Evolutionary conservation across 1,140 invertebrate genomes (phyloP).

Genomic region (Trichonephila clavata): DNA sequence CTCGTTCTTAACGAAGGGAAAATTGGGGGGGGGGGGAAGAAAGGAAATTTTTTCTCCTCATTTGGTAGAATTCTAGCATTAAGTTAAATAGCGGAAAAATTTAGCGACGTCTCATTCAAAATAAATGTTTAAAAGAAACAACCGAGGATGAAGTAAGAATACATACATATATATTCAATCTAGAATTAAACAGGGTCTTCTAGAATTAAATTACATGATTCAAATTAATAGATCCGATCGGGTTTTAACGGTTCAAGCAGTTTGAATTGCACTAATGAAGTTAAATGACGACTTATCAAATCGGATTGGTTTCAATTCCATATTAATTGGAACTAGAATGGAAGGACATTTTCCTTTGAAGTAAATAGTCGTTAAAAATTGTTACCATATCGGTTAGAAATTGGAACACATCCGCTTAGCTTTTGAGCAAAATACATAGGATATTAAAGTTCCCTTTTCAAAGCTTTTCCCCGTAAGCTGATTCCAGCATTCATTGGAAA

Average conservation of each 20-base stretch:
- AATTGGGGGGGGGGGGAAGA: not conserved
- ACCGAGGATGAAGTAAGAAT: not conserved
- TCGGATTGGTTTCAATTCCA: not conserved
- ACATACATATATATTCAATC: not conserved
- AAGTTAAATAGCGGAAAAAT: slow-evolving; percentile 59
- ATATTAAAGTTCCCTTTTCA: too few species aligned
- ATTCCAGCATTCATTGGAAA: too few species aligned
- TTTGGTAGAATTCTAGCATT: slow-evolving; percentile 19
- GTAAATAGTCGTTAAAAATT: too few species aligned
- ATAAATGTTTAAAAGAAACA: not conserved
- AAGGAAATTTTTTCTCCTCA: not conserved
- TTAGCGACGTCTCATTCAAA: not conserved
- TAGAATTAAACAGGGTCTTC: not conserved
- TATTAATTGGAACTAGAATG: too few species aligned
- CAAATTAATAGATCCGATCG: not conserved
- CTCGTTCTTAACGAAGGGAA: not conserved
- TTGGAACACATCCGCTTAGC: too few species aligned
- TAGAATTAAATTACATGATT: not conserved
- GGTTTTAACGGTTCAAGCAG: not conserved
- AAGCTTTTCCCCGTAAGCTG: too few species aligned
- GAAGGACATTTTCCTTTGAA: too few species aligned
- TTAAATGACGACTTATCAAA: not conserved
- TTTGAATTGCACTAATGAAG: slow-evolving; percentile 1
- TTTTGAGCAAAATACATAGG: too few species aligned
- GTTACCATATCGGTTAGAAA: too few species aligned